A percentile compares a stretch with the other conserved stretches of the same genome.
Conservation (phyloP, 2,113 vertebrate genomes). For the Muntiacus reevesi region DNA sequence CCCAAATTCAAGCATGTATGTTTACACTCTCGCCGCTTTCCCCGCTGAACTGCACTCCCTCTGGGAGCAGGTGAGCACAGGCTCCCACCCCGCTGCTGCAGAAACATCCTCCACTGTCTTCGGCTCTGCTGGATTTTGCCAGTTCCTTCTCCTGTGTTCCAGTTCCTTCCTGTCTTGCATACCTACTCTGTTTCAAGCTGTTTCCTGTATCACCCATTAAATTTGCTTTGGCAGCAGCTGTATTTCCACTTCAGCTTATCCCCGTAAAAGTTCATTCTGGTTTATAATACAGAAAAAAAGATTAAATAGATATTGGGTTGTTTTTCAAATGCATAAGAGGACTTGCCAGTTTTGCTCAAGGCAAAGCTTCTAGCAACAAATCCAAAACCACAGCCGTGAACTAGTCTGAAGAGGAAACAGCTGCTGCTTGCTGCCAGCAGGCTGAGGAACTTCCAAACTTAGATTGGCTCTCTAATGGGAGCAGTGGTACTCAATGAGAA, state of each 20-base stretch:
- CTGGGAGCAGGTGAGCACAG: not conserved
- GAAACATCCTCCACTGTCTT: not conserved
- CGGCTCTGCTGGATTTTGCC: not conserved
- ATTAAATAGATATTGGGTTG: not conserved
- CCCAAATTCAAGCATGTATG: not conserved
- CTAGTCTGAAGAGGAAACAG: not conserved
- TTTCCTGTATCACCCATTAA: not conserved
- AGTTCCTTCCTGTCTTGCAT: not conserved
- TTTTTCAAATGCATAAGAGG: not conserved
- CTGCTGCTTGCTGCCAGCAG: accelerated
- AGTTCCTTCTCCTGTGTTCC: not conserved
- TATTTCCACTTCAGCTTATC: not conserved
- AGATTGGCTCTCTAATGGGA: not conserved
- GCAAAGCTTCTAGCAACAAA: not conserved
- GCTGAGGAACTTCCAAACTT: not conserved
- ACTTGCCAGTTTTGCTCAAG: not conserved
- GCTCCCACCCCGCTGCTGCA: accelerated
- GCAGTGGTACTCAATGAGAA: not conserved
- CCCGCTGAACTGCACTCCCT: not conserved
- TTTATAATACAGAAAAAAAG: not conserved
- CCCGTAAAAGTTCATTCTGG: not conserved
- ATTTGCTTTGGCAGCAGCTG: not conserved
- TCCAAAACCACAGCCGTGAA: not conserved
- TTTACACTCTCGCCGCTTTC: not conserved
- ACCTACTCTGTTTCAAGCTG: not conserved